These are phyloP conservation scores for Drosophila anceps DNA, from an alignment of 2,888 invertebrate genomes.

Conservation along the genomic window DNA sequence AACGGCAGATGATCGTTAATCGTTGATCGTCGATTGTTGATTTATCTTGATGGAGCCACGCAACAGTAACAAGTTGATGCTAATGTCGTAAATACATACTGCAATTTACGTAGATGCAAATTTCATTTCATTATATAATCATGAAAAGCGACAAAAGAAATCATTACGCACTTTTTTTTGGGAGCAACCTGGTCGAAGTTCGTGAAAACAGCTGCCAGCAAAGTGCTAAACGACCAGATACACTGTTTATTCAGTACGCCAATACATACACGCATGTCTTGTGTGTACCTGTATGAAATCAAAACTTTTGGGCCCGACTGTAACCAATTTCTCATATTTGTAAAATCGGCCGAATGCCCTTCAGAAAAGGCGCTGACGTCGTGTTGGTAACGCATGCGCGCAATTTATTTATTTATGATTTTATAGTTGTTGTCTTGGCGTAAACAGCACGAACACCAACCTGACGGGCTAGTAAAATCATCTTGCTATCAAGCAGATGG, in stretches of 20 bases:
- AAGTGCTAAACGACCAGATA: slow-evolving; percentile 66
- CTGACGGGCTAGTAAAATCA: slow-evolving; percentile 50
- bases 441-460: slow-evolving; percentile 40
- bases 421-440: slow-evolving; percentile 72
- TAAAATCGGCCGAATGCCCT: slow-evolving; percentile 64
- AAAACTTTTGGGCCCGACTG: slow-evolving; percentile 34
- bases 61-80: slow-evolving; percentile 49
- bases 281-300: slow-evolving; percentile 14
- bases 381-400: slow-evolving; percentile 68
- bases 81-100: slow-evolving; percentile 32
- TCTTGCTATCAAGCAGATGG: slow-evolving; percentile 53
- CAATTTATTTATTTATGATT: slow-evolving; percentile 76
- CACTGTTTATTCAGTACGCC: slow-evolving; percentile 13
- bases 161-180: slow-evolving; percentile 20
- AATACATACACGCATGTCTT: background rate
- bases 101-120: slow-evolving; percentile 15
- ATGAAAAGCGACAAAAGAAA: slow-evolving; percentile 9
- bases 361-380: slow-evolving; percentile 48
- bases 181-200: slow-evolving; percentile 54
- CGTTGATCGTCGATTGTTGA: background rate
- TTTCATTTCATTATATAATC: slow-evolving; percentile 56
- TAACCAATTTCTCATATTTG: slow-evolving; percentile 62
- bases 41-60: slow-evolving; percentile 27
- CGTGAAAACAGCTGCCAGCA: slow-evolving; percentile 32
- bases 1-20: slow-evolving; percentile 4